Base-by-base conservation (phyloP, 2,888 invertebrate species). In the Rotaria socialis region DNA sequence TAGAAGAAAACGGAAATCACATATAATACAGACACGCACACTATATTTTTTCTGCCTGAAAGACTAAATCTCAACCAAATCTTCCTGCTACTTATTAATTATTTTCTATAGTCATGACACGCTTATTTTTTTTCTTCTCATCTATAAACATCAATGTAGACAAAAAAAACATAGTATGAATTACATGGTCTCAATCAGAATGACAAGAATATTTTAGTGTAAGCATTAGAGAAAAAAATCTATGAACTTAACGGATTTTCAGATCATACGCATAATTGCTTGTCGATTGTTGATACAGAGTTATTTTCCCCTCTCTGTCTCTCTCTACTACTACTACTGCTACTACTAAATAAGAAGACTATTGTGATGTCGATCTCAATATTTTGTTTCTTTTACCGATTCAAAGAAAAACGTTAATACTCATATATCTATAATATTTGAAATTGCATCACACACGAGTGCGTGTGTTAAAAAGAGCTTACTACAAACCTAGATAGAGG, bases 371-470 rank as follows among this genome's bases (percentile, higher is more conserved):
- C 35, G 67, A 67, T 67, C 67, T 67, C n/a, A 16, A 19, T 8
- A 41, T 16, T 67, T 67, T 24, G 22, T 55, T 67, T 67, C 16
- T 67, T 67, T 41, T 19, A 10, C 35, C 11, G 19, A 19, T 16
- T 19, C 67, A 35, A 67, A 67, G 24, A 16, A 67, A 67, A 67
- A 67, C 19, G 35, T 55, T 22, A 22, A 55, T 55, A 55, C 22
- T 22, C 11, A 67, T 67, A 67, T 67, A 67, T 35, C 11, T 6
- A 67, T 19, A 5, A 19, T 67, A 67, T 19, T 67, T 7, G 67
- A 67, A 67, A 67, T 67, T 67, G 35, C 67, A 67, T 67, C 67
- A 67, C 67, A 41, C 35, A 67, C 67, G 35, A 41, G 35, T 67
- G 67, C 67, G 35, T 67, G 67, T 67, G 27, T 67, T 67, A 35